Conservation (phyloP, 2,888 invertebrate species). For the Latheticus oryzae region DNA sequence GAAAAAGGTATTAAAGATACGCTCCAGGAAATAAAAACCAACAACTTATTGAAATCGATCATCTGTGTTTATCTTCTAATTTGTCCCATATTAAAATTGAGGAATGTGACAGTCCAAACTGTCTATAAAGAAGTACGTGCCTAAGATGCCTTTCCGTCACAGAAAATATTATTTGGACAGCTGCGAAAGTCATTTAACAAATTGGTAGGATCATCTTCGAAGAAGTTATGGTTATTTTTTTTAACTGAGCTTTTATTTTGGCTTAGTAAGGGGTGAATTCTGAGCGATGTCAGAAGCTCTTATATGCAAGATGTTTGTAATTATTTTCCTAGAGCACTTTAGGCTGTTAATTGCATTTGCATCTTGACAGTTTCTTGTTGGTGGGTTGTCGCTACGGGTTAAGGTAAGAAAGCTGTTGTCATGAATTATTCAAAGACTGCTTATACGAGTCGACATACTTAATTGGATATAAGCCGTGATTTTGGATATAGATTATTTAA, state of each 20-base stretch:
- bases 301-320: constrained; percentile 59
- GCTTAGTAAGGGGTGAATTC: constrained; percentile 11
- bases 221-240: constrained; percentile 28
- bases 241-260: constrained; percentile 4
- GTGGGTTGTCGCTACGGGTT: constrained; percentile 65
- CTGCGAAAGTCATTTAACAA: constrained; percentile 56
- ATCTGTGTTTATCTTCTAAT: too few relatives aligned
- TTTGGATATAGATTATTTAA: constrained; percentile 65
- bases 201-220: constrained; percentile 48
- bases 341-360: constrained; percentile 66
- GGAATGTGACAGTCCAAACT: constrained; percentile 41
- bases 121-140: constrained; percentile 42
- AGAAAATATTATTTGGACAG: constrained; percentile 56
- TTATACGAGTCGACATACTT: constrained; percentile 63
- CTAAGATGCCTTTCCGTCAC: constrained; percentile 41
- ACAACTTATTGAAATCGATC: too few relatives aligned
- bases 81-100: constrained; percentile 12
- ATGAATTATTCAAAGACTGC: constrained; percentile 64
- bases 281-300: constrained; percentile 33
- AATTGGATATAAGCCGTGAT: constrained; percentile 65
- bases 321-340: constrained; percentile 65
- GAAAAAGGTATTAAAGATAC: constrained; percentile 47
- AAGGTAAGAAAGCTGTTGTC: constrained; percentile 65
- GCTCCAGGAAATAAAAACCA: constrained; percentile 18
- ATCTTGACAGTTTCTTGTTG: constrained; percentile 66